Evolutionary conservation across 2,888 invertebrate genomes (phyloP), one percentile per base, ranked within the genome.

Genomic region (Melikaiella ostensackeni): DNA sequence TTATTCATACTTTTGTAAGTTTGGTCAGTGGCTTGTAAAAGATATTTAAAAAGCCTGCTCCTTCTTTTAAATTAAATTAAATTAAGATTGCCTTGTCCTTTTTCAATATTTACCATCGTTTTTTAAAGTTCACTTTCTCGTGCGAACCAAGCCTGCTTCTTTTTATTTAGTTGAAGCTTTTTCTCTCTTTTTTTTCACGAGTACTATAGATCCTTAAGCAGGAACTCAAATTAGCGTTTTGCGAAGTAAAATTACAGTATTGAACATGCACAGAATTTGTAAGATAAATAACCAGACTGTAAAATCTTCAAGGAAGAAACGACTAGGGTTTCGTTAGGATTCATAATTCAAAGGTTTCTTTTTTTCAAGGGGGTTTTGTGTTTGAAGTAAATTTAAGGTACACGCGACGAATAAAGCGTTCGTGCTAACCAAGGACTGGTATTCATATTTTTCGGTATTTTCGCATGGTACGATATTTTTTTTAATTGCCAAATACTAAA

Each of bases 221-320:
- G 30, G 27, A 50, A 50, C 27, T 50, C 50, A 6, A 59, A 70
- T 50, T 70, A 70, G 33, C 46, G 30, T 27, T 46, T 30, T 55
- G 70, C 50, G n/a, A 50, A 50, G 30, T 55, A 70, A 55, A 50
- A n/a, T 50, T 30, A 50, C 70, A 50, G 70, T 70, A 70, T 70
- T 70, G 46, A 70, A n/a, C n/a, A 13, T 50, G 50, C 50, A 55
- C 70, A n/a, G 50, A 70, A 30, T 70, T 70, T 46, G 50, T 70
- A 70, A 13, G 50, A 50, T 50, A 30, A 46, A 70, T 30, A 19
- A 50, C 9, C 66, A 46, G n/a, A 70, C 38, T 24, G 64, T 64
- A 70, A 46, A 46, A 46, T 50, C 3, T 50, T 70, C n/a, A 21
- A 33, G n/a, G 11, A 13, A 30, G 13, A 55, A 50, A 30, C 16